phyloP scores from a whole-genome alignment of 2,113 vertebrate genomes.

The Trachemys scripta region DNA sequence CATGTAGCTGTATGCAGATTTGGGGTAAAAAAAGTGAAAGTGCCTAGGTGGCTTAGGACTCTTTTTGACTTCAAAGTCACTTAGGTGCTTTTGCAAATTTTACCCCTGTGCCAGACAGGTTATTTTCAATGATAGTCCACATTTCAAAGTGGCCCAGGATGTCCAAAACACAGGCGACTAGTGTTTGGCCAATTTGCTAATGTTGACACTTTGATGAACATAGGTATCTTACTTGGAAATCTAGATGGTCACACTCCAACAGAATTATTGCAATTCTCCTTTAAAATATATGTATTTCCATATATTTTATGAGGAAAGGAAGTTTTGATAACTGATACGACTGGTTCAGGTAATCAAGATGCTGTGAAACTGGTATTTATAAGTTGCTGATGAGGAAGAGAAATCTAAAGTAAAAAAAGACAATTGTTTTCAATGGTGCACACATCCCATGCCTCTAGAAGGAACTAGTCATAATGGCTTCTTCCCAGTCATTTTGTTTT shows the following conservation, averaged over 20 bases:
- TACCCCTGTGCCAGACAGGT: not conserved
- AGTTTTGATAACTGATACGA: not conserved
- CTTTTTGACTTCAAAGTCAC: not conserved
- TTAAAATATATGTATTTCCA: not conserved
- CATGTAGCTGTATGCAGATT: fast-evolving
- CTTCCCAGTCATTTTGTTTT: not conserved
- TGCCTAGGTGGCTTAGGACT: not conserved
- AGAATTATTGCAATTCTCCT: not conserved
- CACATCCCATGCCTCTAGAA: not conserved
- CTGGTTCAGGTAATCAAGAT: not conserved
- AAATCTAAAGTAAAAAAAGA: not conserved
- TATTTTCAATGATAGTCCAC: fast-evolving
- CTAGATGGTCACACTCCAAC: not conserved
- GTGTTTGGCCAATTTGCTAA: not conserved
- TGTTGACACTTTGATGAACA: not conserved
- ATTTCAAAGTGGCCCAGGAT: not conserved
- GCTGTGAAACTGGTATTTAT: not conserved
- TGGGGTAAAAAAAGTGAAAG: not conserved
- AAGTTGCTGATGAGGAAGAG: not conserved
- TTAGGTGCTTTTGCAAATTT: not conserved
- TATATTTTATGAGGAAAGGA: not conserved
- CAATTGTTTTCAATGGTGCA: not conserved
- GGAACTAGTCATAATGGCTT: not conserved
- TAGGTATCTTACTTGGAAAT: not conserved
- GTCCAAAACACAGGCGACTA: not conserved